Base-by-base conservation (phyloP, 2,797 vertebrate genomes). In the Gallirallus australis region DNA sequence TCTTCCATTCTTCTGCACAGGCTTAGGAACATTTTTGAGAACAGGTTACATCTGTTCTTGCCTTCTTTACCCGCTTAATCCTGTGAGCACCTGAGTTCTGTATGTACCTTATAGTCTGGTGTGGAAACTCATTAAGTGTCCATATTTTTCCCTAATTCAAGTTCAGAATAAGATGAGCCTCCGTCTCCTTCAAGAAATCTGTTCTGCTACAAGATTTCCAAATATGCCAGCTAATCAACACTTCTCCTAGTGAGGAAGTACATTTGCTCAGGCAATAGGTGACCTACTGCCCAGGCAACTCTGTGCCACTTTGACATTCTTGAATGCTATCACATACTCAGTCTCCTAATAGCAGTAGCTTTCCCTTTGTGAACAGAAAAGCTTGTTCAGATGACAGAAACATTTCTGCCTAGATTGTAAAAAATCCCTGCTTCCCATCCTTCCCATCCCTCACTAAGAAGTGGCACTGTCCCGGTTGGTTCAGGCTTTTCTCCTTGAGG, bases 401-500 rank as follows among this genome's bases (percentile, higher is more conserved):
- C 73, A 92, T 80, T 92, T 85, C 68, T 92, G 40, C 16, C 15
- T 48, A 71, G n/a, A 50, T 13, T 31, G 25, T 56, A 68, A 81
- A 90, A 73, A 35, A 27, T 37, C 16, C n/a, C 27, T 8, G 5
- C 20, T 93, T 89, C 57, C 19, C 40, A 75, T 28, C 39, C 20
- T 92, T 89, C 57, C 15, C 40, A 75, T 28, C 39, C 10, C 20
- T 94, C 23, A 15, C 33, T 77, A 53, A 84, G 56, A 79, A 70
- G 16, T 76, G 14, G 20, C 56, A 61, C 45, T 54, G 28, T 77
- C 18, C 64, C 77, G 15, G 4, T 82, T 89, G 71, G 21, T 82
- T 73, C 45, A 68, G 50, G 68, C 16, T 89, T 86, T 96, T 77
- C 45, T 89, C 53, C 90, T 91, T 60, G 71, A 92, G 60, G 53